Evolutionary conservation across 2,888 invertebrate genomes (phyloP).

Genomic region (Phorcus lineatus): DNA sequence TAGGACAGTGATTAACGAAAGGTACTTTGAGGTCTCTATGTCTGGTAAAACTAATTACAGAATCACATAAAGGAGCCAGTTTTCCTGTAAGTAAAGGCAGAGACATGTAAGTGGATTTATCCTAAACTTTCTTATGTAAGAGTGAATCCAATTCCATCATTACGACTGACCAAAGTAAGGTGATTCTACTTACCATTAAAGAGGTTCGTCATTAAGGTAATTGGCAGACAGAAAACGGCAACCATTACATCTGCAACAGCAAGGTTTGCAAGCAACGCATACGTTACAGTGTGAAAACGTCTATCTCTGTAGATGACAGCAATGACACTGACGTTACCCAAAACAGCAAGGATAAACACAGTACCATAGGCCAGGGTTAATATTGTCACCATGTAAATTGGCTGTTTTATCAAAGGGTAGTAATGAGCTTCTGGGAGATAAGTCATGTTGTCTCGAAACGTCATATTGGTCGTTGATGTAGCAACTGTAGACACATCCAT

Average conservation of each 20-base stretch:
- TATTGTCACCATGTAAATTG: conserved; percentile 50
- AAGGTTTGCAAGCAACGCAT: conserved; percentile 61
- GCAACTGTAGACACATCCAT: neutral
- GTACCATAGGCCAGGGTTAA: conserved; percentile 65
- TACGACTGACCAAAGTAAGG: neutral
- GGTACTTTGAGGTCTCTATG: too few species aligned
- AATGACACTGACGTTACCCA: conserved; percentile 72
- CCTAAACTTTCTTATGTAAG: too few species aligned
- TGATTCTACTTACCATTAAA: conserved; percentile 48
- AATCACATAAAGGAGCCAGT: too few species aligned
- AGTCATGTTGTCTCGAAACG: neutral
- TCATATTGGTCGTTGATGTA: neutral
- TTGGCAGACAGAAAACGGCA: conserved; percentile 53
- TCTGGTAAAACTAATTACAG: too few species aligned
- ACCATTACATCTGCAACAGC: conserved; percentile 60
- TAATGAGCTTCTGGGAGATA: neutral
- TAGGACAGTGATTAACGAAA: too few species aligned
- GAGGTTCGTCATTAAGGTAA: conserved; percentile 53
- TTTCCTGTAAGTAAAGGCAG: too few species aligned
- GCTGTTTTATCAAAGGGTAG: conserved; percentile 49
- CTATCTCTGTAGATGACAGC: conserved; percentile 67
- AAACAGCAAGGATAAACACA: conserved; percentile 68
- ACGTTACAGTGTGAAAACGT: conserved; percentile 72
- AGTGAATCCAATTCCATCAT: too few species aligned
- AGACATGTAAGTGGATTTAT: too few species aligned